Percentiles rank a stretch among this genome's conserved stretches.
Conservation (phyloP, 2,113 vertebrate species). For the Rynchops niger region DNA sequence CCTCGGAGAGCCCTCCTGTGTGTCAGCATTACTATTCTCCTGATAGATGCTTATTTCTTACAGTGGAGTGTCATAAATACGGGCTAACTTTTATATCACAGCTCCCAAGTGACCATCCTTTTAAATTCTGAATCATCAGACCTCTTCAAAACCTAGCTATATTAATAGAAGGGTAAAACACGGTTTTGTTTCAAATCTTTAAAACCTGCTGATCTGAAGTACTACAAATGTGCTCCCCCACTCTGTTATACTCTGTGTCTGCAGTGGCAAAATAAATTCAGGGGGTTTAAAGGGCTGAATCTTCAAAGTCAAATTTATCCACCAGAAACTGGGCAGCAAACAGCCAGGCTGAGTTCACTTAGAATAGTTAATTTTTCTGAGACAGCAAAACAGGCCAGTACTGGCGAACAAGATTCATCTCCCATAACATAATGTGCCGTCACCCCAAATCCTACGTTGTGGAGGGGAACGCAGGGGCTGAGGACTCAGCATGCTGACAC, state of each 20-base stretch:
- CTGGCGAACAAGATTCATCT: not conserved
- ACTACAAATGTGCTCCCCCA: not conserved
- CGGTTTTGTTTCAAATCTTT: constrained; percentile 13
- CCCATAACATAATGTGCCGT: not conserved
- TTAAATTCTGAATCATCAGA: constrained; percentile 14
- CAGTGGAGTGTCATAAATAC: not conserved
- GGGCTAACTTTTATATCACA: not conserved
- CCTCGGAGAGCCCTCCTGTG: constrained; percentile 36
- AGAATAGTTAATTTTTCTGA: not conserved
- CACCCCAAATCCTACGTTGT: rapidly evolving
- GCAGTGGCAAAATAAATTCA: not conserved
- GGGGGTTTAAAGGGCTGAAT: not conserved
- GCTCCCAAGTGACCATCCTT: constrained; percentile 2
- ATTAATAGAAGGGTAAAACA: not conserved
- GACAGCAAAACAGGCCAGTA: not conserved
- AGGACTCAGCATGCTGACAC: rapidly evolving
- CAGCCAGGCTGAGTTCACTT: not conserved
- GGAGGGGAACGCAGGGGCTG: rapidly evolving
- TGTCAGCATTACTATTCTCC: constrained; percentile 1
- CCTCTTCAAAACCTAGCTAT: constrained; percentile 6
- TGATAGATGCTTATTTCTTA: constrained; percentile 8
- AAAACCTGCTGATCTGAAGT: not conserved
- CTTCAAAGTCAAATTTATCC: not conserved
- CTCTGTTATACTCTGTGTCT: not conserved
- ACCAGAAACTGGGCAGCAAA: not conserved